phyloP scores from a whole-genome alignment of 1,140 invertebrate species.

The Lysiphlebus fabarum region DNA sequence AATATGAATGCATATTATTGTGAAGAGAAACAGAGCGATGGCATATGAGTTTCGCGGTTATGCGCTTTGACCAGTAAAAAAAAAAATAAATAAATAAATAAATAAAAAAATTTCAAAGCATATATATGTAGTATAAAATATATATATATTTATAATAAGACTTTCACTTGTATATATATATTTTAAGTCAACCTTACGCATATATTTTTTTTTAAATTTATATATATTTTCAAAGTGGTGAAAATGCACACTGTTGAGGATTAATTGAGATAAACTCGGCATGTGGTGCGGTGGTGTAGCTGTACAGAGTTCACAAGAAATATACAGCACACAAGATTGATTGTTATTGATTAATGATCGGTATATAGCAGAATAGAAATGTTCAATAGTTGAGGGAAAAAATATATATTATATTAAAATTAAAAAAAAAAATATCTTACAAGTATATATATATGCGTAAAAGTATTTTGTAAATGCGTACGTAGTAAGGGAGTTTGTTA shows the following conservation, averaged over 20 bases:
- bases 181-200: not conserved
- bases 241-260: constrained; percentile 11
- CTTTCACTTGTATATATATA: not conserved
- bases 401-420: not conserved
- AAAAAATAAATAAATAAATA: too few species aligned
- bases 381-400: not conserved
- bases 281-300: constrained; percentile 14
- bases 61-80: constrained; percentile 9
- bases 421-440: too few species aligned
- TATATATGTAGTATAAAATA: not conserved
- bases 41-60: constrained; percentile 5
- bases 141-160: not conserved
- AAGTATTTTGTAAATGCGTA: too few species aligned
- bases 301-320: not conserved
- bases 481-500: too few species aligned
- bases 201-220: not conserved
- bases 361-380: not conserved
- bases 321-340: constrained; percentile 15
- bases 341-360: constrained; percentile 24
- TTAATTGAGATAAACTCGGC: constrained; percentile 24
- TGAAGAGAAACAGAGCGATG: constrained; percentile 1
- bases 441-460: too few species aligned
- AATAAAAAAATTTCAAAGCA: too few species aligned
- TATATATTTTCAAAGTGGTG: constrained; percentile 5
- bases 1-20: too few species aligned